Evolutionary conservation across 2,113 vertebrate genomes (phyloP), one percentile per base, ranked within the genome.

Genomic region (Peromyscus leucopus): DNA sequence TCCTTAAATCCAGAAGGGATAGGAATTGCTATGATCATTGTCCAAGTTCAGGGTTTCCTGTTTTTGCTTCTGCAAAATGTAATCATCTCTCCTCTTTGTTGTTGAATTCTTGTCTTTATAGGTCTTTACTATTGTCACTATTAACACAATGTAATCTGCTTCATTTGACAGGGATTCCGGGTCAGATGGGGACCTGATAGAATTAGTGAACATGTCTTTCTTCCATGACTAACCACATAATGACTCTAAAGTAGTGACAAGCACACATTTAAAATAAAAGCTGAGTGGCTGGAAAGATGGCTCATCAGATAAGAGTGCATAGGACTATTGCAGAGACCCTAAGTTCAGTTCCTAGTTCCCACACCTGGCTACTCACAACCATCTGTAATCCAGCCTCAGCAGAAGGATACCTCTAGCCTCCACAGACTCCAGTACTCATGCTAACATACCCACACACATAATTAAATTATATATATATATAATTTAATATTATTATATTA

Each of bases 11-110:
- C 22, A 55, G 46, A 89, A 46, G 67, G 12, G 88, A 36, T 69
- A 63, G 80, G 33, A 65, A 84, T 65, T 87, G 11, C 63, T 61
- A 10, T 79, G 28, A 96, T 96, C 88, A 92, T 46, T 65, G 75
- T 75, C 15, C 67, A 78, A 78, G 2, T 88, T 86, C 16, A 51
- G 46, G 2, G 59, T 59, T 13, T 26, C 42, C 59, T 65, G 42
- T 82, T 94, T 91, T 51, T 90, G 12, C 4, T 65, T 3, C 10
- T 86, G 46, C 1, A 51, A 33, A 92, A 89, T 69, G 8, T 57
- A 85, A 55, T 85, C 65, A 51, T 84, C 65, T 93, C 48, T 90
- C 21, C 36, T 89, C 6, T 55, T 9, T 69, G 39, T 15, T 76
- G 21, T 24, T 36, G 48, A 88, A 78, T 15, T 3, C 39, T 59